A percentile compares a stretch with the other conserved stretches of the same genome.
These are phyloP conservation scores for Bembecia ichneumoniformis DNA, from an alignment of 2,888 invertebrate genomes.

Conservation along the genomic window DNA sequence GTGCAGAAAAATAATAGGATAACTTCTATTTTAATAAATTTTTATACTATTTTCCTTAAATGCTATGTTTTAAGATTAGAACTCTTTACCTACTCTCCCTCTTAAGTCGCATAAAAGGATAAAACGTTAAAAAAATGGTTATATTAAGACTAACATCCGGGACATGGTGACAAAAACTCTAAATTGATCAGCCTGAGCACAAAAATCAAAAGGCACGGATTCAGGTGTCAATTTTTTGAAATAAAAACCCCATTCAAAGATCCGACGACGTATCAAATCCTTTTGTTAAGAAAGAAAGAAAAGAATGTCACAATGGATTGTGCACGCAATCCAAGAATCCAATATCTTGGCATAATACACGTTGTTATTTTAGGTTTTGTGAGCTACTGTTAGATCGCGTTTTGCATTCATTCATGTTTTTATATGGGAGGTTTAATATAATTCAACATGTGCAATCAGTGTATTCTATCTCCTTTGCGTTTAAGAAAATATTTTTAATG, in stretches of 20 bases:
- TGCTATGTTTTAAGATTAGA: no score
- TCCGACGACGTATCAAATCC: constrained; percentile 64
- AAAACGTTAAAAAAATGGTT: neutral
- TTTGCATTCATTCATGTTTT: constrained; percentile 7
- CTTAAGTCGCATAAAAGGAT: neutral
- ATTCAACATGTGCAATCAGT: constrained; percentile 1
- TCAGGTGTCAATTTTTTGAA: constrained; percentile 62
- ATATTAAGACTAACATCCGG: constrained; percentile 31
- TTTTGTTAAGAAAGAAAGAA: constrained; percentile 27
- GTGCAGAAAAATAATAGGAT: no score
- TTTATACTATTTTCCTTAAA: no score
- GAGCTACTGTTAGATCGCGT: constrained; percentile 12
- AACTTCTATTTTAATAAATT: no score
- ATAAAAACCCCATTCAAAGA: constrained; percentile 41
- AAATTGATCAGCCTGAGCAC: constrained; percentile 49
- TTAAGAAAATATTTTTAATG: no score
- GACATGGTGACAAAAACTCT: constrained; percentile 32
- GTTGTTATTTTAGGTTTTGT: constrained; percentile 55
- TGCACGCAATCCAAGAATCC: constrained; percentile 57
- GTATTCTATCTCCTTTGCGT: neutral
- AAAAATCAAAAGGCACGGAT: constrained; percentile 39
- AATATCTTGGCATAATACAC: constrained; percentile 45
- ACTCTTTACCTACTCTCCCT: no score
- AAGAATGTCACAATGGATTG: constrained; percentile 45
- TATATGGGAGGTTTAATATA: constrained; percentile 3